Conservation (phyloP, 2,113 vertebrate species). For the Colossoma macropomum region DNA sequence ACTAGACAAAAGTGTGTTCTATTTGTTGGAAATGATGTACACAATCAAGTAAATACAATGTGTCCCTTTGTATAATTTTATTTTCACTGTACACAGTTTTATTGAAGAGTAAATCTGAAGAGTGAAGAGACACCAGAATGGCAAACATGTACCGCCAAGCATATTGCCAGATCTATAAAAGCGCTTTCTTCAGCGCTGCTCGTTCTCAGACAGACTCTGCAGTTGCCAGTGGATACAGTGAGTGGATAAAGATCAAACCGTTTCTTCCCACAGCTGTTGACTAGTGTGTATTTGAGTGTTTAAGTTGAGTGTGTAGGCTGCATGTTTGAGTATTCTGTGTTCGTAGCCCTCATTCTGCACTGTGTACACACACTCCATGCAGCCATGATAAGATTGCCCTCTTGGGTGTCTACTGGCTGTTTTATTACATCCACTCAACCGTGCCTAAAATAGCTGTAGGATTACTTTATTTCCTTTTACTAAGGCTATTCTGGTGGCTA, state of each 20-base stretch:
- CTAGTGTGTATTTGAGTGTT: neutral
- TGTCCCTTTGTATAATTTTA: no score
- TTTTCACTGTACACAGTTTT: no score
- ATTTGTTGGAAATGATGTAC: no score
- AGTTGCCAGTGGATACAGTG: slow-evolving; percentile 15
- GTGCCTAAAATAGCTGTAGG: slow-evolving; percentile 30
- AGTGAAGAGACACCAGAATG: no score
- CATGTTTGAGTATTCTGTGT: slow-evolving; percentile 29
- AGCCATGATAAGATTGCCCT: neutral
- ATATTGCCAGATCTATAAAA: neutral
- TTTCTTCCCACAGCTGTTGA: neutral
- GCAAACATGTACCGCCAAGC: neutral
- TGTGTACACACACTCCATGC: slow-evolving; percentile 13
- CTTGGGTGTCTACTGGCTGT: slow-evolving; percentile 9
- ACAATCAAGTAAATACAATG: no score
- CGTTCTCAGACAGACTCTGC: neutral
- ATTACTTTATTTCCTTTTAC: slow-evolving; percentile 27
- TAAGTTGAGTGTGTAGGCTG: slow-evolving; percentile 24
- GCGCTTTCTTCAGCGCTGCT: neutral
- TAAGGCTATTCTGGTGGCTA: neutral
- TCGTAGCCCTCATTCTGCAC: neutral
- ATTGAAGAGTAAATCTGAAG: no score
- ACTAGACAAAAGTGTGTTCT: no score
- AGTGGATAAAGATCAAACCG: neutral
- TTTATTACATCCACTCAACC: slow-evolving; percentile 17